Conservation (phyloP, 2,888 invertebrate species). For the Aradus depressus region DNA sequence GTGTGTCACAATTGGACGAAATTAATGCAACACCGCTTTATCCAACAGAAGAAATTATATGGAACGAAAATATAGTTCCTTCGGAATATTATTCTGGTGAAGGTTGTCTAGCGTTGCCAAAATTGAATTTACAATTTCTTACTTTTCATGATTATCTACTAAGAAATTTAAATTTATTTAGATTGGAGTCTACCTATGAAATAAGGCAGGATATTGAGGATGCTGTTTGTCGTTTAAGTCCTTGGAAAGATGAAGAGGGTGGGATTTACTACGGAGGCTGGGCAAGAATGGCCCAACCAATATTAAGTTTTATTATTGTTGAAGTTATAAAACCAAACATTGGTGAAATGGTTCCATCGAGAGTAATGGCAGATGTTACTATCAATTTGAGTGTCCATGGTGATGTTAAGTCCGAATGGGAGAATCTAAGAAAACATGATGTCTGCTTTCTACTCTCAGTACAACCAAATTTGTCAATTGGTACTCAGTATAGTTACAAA, state of each 20-base stretch:
- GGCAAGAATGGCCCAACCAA: conserved; percentile 97
- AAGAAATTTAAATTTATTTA: conserved; percentile 93
- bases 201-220: conserved; percentile 98
- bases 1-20: conserved; percentile 84
- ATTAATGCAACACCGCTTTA: conserved; percentile 97
- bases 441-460: conserved; percentile 94
- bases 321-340: conserved; percentile 89
- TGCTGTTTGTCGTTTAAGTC: conserved; percentile 85
- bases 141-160: conserved; percentile 96
- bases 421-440: conserved; percentile 89
- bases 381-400: conserved; percentile 81
- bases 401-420: conserved; percentile 95
- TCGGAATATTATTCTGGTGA: conserved; percentile 95
- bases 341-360: conserved; percentile 86
- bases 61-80: conserved; percentile 98
- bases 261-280: conserved; percentile 89
- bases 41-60: conserved; percentile 94
- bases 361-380: conserved; percentile 89
- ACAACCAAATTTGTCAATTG: conserved; percentile 70
- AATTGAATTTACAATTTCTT: conserved; percentile 93
- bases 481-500: conserved; percentile 71
- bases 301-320: conserved; percentile 83
- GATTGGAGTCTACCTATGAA: conserved; percentile 94
- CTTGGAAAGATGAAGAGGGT: conserved; percentile 88
- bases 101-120: conserved; percentile 89